Evolutionary conservation across 2,888 invertebrate genomes (phyloP).

Genomic region (Suillia variegata): DNA sequence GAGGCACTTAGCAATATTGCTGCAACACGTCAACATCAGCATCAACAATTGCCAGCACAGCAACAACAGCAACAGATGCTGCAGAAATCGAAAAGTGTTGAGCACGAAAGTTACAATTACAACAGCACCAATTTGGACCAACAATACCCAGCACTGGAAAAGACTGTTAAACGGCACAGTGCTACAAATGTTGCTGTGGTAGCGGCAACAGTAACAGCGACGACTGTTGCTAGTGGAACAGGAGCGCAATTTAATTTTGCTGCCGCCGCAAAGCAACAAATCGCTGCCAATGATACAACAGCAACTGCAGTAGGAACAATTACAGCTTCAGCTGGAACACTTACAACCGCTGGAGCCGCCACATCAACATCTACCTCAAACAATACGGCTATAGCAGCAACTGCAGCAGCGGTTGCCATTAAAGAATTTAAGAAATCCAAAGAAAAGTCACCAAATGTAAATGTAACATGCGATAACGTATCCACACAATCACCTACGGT

Average conservation of each 20-base stretch:
- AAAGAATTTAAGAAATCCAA: slow-evolving; percentile 25
- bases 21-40: background rate
- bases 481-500: background rate
- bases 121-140: slow-evolving; percentile 55
- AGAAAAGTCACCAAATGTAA: slow-evolving; percentile 16
- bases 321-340: no score
- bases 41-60: slow-evolving; percentile 12
- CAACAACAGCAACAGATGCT: slow-evolving; percentile 39
- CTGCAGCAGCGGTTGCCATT: background rate
- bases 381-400: background rate
- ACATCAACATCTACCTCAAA: slow-evolving; percentile 16
- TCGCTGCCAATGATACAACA: slow-evolving; percentile 12
- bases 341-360: no score
- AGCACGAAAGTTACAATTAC: slow-evolving; percentile 51
- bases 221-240: slow-evolving; percentile 9
- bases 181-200: slow-evolving; percentile 42
- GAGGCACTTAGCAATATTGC: background rate
- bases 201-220: slow-evolving; percentile 10
- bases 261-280: slow-evolving; percentile 33
- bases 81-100: slow-evolving; percentile 61
- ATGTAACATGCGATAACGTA: no score
- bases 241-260: slow-evolving; percentile 32
- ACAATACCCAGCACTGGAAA: slow-evolving; percentile 62
- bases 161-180: slow-evolving; percentile 59
- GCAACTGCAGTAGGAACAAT: slow-evolving; percentile 8